Base-by-base conservation (phyloP, 2,113 vertebrate species). In the Notothenia coriiceps region DNA sequence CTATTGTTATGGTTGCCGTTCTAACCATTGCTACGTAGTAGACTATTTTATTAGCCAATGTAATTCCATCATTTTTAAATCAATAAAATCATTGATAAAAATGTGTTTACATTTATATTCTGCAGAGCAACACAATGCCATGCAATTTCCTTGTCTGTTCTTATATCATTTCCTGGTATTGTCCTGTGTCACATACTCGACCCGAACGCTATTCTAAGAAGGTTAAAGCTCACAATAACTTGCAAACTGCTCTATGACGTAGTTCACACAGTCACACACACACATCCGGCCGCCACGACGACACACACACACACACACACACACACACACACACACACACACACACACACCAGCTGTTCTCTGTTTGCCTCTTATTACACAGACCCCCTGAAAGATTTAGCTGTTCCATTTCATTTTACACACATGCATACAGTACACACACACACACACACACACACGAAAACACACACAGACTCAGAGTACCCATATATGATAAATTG, bases 301-400 rank as follows among this genome's bases (percentile, higher is more conserved):
- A n/a, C n/a, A 33, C 49, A 35, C 1, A 29, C 40, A 17, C 72
- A 59, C 4, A 18, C 74, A 68, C 69, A 29, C 25, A 73, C 69
- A 29, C 25, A 29, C 25, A 29, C 25, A 29, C 25, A 29, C 25
- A 29, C 25, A 29, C 25, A 29, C 25, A 29, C 25, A 29, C 25
- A 29, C 25, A 29, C 25, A 29, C 29, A 29, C 29, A 29, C 29
- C 91, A 93, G 89, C 88, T 93, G 89, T 86, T 89, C 87, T 72
- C 81, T 76, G 78, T 7, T 43, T 70, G 88, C 81, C 65, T 92
- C 82, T 90, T 86, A 80, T 91, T 88, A 85, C 89, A 90, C 57
- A 69, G 46, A 70, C 64, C 40, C 56, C 71, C 74, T 81, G 18
- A 86, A 85, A 82, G 74, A 82, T 75, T 70, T 61, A 70, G 68